Evolutionary conservation across 2,113 vertebrate genomes (phyloP), one percentile per base, ranked within the genome.

Genomic region (Apistogramma diplotaenia): DNA sequence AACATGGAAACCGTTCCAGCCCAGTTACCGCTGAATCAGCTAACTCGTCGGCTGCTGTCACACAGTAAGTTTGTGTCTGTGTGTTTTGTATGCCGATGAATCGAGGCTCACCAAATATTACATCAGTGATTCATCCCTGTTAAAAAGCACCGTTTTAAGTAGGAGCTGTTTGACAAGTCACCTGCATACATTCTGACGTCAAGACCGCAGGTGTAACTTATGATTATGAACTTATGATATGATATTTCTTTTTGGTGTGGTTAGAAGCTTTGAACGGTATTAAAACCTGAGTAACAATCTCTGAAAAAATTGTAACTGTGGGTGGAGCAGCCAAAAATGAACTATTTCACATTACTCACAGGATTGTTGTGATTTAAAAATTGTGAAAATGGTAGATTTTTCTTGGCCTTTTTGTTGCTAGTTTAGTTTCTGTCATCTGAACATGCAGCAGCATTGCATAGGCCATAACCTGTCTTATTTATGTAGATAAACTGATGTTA

Each of bases 1-100:
- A 84, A 72, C 75, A 59, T 5, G 91, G 73, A 84, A 87, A 86
- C 46, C 43, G 49, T 65, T 61, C 84, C 54, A 85, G 73, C 51
- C 43, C 88, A 71, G 11, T 76, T 8, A 65, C 85, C n/a, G 23
- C 78, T 57, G 89, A 87, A 90, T 72, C 87, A 51, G 37, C 81
- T 6, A 79, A 65, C 71, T 89, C 81, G 61, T 58, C 79, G 3
- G 70, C 90, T 75, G 77, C 89, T 54, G 78, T 85, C 74, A 82
- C 90, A 86, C 87, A 91, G 93, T 94, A 83, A 93, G 91, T 87
- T 33, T 61, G 59, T 60, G 46, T 51, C 21, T 40, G 49, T 65
- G 9, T 72, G 8, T 54, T 31, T 19, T 35, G 5, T 51, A 6
- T 31, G 27, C 29, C 23, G 25, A 43, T 59, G 18, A 56, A 53